Evolutionary conservation across 2,888 invertebrate species (phyloP).

Genomic region (Dascillus cervinus): DNA sequence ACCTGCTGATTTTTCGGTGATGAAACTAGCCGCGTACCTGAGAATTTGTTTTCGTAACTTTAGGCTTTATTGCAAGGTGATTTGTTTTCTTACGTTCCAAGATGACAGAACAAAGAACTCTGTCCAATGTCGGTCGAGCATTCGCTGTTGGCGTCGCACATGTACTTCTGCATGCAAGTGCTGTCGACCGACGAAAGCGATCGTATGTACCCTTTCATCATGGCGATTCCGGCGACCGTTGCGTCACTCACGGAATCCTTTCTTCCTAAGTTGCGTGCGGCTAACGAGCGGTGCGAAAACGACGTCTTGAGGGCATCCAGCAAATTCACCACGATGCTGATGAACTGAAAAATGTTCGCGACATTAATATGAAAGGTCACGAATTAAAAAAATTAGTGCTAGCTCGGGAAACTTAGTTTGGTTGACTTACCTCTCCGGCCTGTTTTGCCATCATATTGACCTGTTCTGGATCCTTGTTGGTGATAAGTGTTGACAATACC

Average conservation of each 20-base stretch:
- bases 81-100: slow-evolving; percentile 75
- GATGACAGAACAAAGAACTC: slow-evolving; percentile 82
- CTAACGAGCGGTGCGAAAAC: slow-evolving; percentile 82
- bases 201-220: slow-evolving; percentile 83
- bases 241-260: slow-evolving; percentile 88
- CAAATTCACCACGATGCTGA: slow-evolving; percentile 85
- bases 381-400: neutral
- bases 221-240: slow-evolving; percentile 76
- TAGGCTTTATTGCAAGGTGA: slow-evolving; percentile 2
- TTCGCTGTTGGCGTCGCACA: slow-evolving; percentile 85
- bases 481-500: slow-evolving; percentile 84
- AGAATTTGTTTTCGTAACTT: slow-evolving; percentile 14
- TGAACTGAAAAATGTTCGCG: slow-evolving; percentile 57
- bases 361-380: slow-evolving; percentile 1
- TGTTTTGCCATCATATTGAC: slow-evolving; percentile 91
- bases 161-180: slow-evolving; percentile 77
- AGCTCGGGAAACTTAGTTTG: neutral
- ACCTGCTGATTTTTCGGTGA: slow-evolving; percentile 68
- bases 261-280: slow-evolving; percentile 76
- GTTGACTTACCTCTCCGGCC: slow-evolving; percentile 92
- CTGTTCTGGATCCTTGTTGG: slow-evolving; percentile 85
- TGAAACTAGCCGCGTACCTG: slow-evolving; percentile 81
- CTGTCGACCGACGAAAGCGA: slow-evolving; percentile 72
- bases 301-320: slow-evolving; percentile 88
- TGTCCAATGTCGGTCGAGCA: slow-evolving; percentile 74